Percentiles rank a stretch among this genome's conserved stretches.
These are phyloP conservation scores for Amniataba percoides DNA, from an alignment of 2,797 vertebrate species.

Conservation along the genomic window DNA sequence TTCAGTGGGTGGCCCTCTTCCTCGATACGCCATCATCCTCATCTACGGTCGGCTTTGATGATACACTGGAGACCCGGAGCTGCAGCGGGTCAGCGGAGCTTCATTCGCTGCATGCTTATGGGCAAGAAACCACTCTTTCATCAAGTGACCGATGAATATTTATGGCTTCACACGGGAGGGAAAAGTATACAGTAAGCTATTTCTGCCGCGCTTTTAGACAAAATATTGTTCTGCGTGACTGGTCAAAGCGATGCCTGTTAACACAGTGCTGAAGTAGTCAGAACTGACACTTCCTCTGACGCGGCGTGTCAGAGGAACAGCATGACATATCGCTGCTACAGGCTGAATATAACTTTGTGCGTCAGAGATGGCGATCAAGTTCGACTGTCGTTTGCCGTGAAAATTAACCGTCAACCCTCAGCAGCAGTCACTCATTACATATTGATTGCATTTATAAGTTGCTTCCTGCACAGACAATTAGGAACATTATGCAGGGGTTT, in stretches of 20 bases:
- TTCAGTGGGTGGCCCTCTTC: slow-evolving; percentile 56
- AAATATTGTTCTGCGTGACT: slow-evolving; percentile 58
- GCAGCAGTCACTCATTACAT: too few relatives aligned
- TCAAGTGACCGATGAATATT: slow-evolving; percentile 73
- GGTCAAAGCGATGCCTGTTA: slow-evolving; percentile 36
- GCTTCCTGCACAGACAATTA: too few relatives aligned
- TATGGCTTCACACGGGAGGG: slow-evolving; percentile 47
- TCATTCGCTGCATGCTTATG: slow-evolving; percentile 52
- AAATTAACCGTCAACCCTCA: not conserved
- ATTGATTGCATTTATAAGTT: too few relatives aligned
- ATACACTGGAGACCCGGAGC: slow-evolving; percentile 59
- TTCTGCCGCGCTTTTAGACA: slow-evolving; percentile 44
- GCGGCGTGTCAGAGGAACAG: slow-evolving; percentile 21
- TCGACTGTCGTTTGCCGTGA: slow-evolving; percentile 3
- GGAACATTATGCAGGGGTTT: not conserved
- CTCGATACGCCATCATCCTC: slow-evolving; percentile 45
- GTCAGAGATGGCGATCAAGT: slow-evolving; percentile 18
- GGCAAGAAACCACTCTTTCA: slow-evolving; percentile 55
- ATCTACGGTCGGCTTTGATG: slow-evolving; percentile 67
- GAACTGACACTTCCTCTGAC: slow-evolving; percentile 31
- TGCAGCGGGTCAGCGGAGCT: slow-evolving; percentile 51
- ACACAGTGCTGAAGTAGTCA: slow-evolving; percentile 26
- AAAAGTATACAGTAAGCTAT: slow-evolving; percentile 51
- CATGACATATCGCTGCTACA: slow-evolving; percentile 8
- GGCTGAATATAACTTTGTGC: not conserved